Evolutionary conservation across 2,797 vertebrate genomes (phyloP).

Genomic region (Pseudochirops cupreus): DNA sequence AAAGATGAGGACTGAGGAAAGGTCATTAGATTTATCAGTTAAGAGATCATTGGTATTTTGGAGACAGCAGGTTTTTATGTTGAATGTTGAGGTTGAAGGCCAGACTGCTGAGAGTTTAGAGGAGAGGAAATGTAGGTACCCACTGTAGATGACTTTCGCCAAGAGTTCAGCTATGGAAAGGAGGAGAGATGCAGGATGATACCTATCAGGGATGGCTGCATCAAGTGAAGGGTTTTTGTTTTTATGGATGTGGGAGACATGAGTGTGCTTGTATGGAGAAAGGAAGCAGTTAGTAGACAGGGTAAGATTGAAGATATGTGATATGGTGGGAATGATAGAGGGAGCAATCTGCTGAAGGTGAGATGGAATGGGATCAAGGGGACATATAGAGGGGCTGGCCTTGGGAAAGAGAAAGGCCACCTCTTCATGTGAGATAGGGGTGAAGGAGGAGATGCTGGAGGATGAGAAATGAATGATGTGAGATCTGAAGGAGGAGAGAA

Average conservation of each 20-base stretch:
- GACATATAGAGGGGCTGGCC: no score
- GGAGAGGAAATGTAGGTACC: background rate
- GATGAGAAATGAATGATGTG: background rate
- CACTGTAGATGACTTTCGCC: background rate
- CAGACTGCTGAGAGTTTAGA: background rate
- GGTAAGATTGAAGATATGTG: no score
- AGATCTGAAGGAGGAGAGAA: background rate
- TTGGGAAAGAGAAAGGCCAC: no score
- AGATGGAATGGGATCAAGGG: no score
- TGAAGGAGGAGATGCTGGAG: no score
- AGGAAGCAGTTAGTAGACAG: no score
- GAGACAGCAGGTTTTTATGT: background rate
- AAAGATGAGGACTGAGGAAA: background rate
- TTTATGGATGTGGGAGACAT: no score
- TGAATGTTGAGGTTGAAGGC: background rate
- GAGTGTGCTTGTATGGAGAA: no score
- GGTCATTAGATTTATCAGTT: background rate
- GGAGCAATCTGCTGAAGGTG: no score
- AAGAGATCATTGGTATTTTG: background rate
- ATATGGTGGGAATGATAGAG: no score
- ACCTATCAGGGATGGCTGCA: background rate
- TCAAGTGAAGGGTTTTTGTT: background rate
- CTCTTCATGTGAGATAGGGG: no score
- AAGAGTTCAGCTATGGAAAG: background rate
- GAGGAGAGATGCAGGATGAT: background rate